These are phyloP conservation scores for Cyanoliseus patagonus DNA, from an alignment of 2,113 vertebrate genomes.

Conservation along the genomic window DNA sequence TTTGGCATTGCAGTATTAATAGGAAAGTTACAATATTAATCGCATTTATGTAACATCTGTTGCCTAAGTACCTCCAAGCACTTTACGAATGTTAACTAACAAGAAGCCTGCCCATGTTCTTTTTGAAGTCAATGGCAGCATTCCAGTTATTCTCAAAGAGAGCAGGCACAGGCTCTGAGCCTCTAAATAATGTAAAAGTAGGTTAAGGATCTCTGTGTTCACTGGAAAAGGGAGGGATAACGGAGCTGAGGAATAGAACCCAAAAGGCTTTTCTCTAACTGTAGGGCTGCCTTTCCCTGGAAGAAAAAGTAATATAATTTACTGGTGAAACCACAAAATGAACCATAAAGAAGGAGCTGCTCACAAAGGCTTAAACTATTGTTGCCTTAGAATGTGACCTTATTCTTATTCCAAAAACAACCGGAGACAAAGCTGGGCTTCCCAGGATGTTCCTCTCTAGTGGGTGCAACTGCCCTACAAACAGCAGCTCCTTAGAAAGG, in stretches of 20 bases:
- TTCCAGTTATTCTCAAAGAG: slow-evolving; percentile 55
- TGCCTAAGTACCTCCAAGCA: slow-evolving; percentile 19
- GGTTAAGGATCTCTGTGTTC: slow-evolving; percentile 60
- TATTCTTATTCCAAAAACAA: slow-evolving; percentile 7
- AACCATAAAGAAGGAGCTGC: background rate
- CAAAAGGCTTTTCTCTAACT: slow-evolving; percentile 24
- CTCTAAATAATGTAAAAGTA: slow-evolving; percentile 31
- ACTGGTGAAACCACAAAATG: background rate
- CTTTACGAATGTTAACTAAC: background rate
- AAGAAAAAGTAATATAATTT: slow-evolving; percentile 27
- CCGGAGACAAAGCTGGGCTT: background rate
- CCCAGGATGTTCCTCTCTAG: background rate
- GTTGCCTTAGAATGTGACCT: slow-evolving; percentile 13
- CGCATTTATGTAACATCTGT: background rate
- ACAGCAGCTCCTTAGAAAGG: background rate
- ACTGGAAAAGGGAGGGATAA: background rate
- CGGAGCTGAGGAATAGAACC: background rate
- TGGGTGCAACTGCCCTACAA: background rate
- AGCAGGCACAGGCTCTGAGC: slow-evolving; percentile 30
- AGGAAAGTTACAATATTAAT: background rate
- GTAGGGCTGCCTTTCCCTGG: background rate
- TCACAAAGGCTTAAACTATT: background rate
- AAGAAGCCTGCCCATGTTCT: slow-evolving; percentile 14
- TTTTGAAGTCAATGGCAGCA: slow-evolving; percentile 59
- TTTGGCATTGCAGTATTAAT: background rate